These are phyloP conservation scores for Furnarius figulus DNA, from an alignment of 2,113 vertebrate species.

Conservation along the genomic window DNA sequence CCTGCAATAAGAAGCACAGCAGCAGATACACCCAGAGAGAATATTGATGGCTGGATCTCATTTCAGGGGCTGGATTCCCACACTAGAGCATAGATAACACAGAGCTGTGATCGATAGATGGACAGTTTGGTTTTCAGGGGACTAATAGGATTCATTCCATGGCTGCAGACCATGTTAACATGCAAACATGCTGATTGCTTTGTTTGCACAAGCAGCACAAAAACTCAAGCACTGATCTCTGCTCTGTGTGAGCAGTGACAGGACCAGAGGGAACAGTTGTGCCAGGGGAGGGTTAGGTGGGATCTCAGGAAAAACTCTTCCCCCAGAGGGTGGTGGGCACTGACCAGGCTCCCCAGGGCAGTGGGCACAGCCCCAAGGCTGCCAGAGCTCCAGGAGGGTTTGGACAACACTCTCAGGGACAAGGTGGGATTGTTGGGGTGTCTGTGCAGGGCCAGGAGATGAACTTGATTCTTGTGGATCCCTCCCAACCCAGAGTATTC, in stretches of 20 bases:
- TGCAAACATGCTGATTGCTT: neutral
- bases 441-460: neutral
- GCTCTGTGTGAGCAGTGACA: neutral
- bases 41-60: neutral
- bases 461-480: neutral
- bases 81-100: neutral
- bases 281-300: neutral
- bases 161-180: neutral
- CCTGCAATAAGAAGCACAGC: neutral
- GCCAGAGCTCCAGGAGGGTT: neutral
- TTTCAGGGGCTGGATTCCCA: neutral
- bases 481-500: neutral
- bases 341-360: neutral
- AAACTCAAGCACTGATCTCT: neutral
- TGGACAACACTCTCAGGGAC: fast-evolving
- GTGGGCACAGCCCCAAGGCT: neutral
- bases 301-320: neutral
- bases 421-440: neutral
- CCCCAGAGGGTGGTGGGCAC: neutral
- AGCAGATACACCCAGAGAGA: neutral
- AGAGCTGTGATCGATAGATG: neutral
- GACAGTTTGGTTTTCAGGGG: neutral
- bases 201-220: neutral
- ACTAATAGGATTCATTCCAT: neutral
- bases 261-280: neutral